These are phyloP conservation scores for Austrofundulus limnaeus DNA, from an alignment of 2,113 vertebrate species.

Conservation along the genomic window DNA sequence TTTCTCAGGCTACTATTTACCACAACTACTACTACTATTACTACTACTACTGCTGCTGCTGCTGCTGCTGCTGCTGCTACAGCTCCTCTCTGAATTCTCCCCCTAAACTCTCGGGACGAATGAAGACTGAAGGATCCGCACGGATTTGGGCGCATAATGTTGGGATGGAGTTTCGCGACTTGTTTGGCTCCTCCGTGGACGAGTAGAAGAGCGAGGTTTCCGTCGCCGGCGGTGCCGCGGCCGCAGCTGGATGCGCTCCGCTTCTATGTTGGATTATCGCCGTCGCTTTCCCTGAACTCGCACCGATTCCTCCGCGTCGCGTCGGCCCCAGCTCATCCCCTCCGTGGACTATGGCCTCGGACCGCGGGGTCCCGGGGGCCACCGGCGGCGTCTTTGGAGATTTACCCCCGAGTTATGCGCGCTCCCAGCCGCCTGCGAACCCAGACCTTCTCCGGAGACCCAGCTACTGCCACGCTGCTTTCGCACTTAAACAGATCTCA, in stretches of 20 bases:
- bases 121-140: constrained; percentile 82
- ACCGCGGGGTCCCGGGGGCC: constrained; percentile 80
- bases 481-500: constrained; percentile 85
- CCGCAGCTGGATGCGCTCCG: constrained; percentile 77
- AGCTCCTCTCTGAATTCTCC: constrained; percentile 67
- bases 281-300: constrained; percentile 68
- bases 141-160: constrained; percentile 86
- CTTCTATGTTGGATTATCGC: constrained; percentile 80
- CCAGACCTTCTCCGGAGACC: constrained; percentile 81
- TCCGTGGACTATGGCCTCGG: constrained; percentile 86
- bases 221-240: constrained; percentile 68
- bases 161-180: constrained; percentile 83
- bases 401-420: constrained; percentile 82
- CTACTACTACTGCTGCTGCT: constrained; percentile 41
- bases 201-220: constrained; percentile 69
- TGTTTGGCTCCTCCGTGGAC: constrained; percentile 77
- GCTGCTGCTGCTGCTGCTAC: constrained; percentile 46
- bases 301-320: constrained; percentile 57
- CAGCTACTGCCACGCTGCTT: constrained; percentile 86
- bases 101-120: constrained; percentile 73
- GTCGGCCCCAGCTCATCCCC: constrained; percentile 48
- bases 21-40: constrained; percentile 60
- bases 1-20: constrained; percentile 49
- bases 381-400: constrained; percentile 74
- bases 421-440: constrained; percentile 74